Conservation (phyloP, 2,888 invertebrate species). For the Oscheius onirici region DNA sequence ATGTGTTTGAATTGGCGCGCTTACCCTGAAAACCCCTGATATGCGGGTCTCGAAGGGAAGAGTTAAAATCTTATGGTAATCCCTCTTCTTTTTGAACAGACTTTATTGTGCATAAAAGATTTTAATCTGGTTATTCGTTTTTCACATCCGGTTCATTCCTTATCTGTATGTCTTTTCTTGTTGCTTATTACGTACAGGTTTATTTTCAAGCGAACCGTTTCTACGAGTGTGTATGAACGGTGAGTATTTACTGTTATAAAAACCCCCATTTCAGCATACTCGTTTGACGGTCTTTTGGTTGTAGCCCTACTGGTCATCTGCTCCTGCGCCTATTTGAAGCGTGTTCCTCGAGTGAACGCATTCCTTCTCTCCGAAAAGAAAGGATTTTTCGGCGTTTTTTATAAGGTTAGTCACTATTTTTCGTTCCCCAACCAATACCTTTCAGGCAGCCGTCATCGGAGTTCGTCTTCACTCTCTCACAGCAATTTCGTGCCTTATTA, state of each 20-base stretch:
- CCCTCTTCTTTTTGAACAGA: too few species aligned
- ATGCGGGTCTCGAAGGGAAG: too few species aligned
- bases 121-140: neutral
- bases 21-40: too few species aligned
- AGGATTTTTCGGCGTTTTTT: constrained; percentile 74
- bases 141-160: neutral
- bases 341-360: constrained; percentile 73
- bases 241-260: constrained; percentile 11
- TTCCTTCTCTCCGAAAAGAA: constrained; percentile 74
- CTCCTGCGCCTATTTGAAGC: constrained; percentile 74
- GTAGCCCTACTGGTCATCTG: constrained; percentile 73
- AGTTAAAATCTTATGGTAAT: too few species aligned
- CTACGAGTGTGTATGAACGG: constrained; percentile 37
- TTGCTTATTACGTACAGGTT: neutral
- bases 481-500: constrained; percentile 71
- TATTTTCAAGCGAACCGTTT: neutral
- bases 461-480: constrained; percentile 73
- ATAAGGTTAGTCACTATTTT: constrained; percentile 67
- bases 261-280: constrained; percentile 52
- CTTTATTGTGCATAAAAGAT: neutral
- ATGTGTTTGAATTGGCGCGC: constrained; percentile 1
- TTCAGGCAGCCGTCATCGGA: constrained; percentile 72
- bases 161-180: neutral
- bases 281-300: constrained; percentile 74
- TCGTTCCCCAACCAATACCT: neutral